Evolutionary conservation across 1,140 invertebrate genomes (phyloP).

Genomic region (Linepithema humile): DNA sequence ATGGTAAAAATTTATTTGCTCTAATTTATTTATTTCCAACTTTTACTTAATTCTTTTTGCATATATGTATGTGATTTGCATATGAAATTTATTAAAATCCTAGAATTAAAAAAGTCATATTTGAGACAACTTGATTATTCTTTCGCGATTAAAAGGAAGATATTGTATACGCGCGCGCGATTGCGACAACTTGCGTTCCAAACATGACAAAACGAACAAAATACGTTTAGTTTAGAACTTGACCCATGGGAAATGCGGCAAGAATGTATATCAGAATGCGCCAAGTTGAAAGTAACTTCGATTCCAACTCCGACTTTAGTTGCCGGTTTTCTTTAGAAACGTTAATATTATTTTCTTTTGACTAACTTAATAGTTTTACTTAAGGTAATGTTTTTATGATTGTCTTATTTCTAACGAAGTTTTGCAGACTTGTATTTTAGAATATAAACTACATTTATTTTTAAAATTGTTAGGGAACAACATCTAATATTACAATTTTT

Average conservation of each 20-base stretch:
- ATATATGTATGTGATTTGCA: background rate
- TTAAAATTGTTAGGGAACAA: background rate
- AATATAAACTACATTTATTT: background rate
- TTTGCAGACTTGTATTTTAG: background rate
- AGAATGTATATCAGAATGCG: constrained; percentile 6
- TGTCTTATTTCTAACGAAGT: constrained; percentile 7
- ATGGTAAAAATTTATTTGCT: background rate
- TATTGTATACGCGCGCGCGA: background rate
- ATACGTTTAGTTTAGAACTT: constrained; percentile 14
- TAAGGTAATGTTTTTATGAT: background rate
- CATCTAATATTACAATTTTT: background rate
- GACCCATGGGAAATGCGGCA: background rate
- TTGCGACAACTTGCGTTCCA: background rate
- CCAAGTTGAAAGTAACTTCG: constrained; percentile 37
- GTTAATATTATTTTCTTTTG: constrained; percentile 33
- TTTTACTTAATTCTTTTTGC: background rate
- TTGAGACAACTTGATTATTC: background rate
- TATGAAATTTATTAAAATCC: background rate
- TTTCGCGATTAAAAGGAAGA: background rate
- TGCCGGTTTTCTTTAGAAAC: constrained; percentile 24
- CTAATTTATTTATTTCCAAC: background rate
- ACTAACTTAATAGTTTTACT: constrained; percentile 14
- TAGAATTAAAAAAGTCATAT: background rate
- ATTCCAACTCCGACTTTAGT: background rate
- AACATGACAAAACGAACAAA: constrained; percentile 18